A percentile compares a stretch with the other conserved stretches of the same genome.
Conservation (phyloP, 2,113 vertebrate species). For the Penelope pileata region DNA sequence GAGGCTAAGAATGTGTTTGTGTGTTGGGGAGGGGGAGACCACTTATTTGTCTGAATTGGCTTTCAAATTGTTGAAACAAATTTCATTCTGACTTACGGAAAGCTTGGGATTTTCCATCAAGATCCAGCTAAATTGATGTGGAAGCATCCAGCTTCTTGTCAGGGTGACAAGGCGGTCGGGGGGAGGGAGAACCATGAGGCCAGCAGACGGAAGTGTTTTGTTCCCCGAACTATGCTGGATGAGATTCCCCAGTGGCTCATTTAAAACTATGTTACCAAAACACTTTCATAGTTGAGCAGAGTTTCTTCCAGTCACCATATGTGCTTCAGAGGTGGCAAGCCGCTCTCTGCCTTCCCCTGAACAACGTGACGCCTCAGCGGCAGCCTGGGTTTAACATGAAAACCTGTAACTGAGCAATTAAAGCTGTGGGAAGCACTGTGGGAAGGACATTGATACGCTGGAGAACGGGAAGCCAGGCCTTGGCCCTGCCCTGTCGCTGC, state of each 20-base stretch:
- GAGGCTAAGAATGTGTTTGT: background rate
- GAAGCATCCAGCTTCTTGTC: background rate
- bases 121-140: background rate
- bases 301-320: background rate
- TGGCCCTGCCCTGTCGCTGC: background rate
- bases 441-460: background rate
- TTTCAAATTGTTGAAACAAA: background rate
- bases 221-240: background rate
- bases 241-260: background rate
- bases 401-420: background rate
- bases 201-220: background rate
- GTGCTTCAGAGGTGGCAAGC: background rate
- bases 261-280: background rate
- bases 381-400: background rate
- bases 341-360: background rate
- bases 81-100: background rate
- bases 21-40: background rate
- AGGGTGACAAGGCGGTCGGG: background rate
- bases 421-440: accelerated
- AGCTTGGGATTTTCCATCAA: background rate
- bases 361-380: accelerated
- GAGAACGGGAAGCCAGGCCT: background rate
- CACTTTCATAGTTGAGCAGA: background rate
- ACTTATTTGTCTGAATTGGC: background rate
- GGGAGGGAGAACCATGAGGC: background rate